These are phyloP conservation scores for Anthoscopus minutus DNA, from an alignment of 2,113 vertebrate genomes.

Conservation along the genomic window DNA sequence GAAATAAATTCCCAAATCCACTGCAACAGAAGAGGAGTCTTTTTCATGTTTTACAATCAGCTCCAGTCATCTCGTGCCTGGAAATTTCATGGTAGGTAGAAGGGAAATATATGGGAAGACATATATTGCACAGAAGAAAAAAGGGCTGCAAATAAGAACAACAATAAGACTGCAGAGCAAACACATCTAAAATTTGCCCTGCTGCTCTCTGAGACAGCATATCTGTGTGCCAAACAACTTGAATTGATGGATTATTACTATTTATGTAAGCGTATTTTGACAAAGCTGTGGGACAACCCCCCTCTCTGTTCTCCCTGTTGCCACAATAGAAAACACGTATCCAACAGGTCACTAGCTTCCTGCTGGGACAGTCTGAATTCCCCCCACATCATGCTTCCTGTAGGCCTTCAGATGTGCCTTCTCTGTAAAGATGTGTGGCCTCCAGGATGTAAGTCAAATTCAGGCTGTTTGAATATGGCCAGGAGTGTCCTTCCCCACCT, in stretches of 20 bases:
- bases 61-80: not conserved
- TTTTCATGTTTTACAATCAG: not conserved
- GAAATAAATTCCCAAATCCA: too few relatives aligned
- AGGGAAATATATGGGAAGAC: not conserved
- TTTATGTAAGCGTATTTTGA: not conserved
- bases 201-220: not conserved
- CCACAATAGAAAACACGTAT: rapidly evolving
- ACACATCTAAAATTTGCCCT: not conserved
- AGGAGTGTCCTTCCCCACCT: not conserved
- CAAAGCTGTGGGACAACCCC: not conserved
- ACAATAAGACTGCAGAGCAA: not conserved
- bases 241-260: not conserved
- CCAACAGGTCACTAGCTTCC: not conserved
- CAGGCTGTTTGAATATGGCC: not conserved
- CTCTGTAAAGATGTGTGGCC: not conserved
- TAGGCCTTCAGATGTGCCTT: not conserved
- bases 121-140: not conserved
- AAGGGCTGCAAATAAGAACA: not conserved
- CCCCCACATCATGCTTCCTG: rapidly evolving
- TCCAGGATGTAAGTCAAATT: not conserved
- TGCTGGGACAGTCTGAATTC: not conserved
- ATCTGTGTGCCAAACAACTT: not conserved
- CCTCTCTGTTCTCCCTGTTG: not conserved
- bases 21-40: not conserved
- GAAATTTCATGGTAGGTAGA: not conserved